These are phyloP conservation scores for Adelphocoris suturalis DNA, from an alignment of 2,888 invertebrate genomes.

Conservation along the genomic window DNA sequence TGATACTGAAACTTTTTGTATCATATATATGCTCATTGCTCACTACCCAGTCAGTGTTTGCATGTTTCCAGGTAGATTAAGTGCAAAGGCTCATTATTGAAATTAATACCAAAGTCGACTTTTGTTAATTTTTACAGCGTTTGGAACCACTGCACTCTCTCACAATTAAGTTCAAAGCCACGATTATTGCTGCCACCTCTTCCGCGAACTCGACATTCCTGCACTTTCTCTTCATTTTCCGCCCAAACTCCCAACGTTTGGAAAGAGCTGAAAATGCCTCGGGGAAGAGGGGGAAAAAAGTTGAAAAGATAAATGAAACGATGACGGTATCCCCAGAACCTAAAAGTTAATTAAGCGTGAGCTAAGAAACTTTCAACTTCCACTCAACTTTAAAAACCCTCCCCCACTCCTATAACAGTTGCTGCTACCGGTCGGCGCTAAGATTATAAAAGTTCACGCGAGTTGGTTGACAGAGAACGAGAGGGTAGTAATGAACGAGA, in stretches of 20 bases:
- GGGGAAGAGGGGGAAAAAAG: slow-evolving; percentile 48
- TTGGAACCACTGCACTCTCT: no score
- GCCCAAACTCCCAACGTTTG: slow-evolving; percentile 57
- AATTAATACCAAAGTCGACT: no score
- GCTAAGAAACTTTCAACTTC: slow-evolving; percentile 69
- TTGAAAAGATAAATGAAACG: slow-evolving; percentile 69
- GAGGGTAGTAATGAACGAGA: slow-evolving; percentile 64
- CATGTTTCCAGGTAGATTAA: no score
- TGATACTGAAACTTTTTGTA: no score
- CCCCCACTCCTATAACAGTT: slow-evolving; percentile 7
- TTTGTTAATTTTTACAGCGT: no score
- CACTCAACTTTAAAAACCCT: slow-evolving; percentile 64
- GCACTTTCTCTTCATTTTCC: slow-evolving; percentile 32
- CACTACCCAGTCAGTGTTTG: no score
- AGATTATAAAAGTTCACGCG: slow-evolving; percentile 71
- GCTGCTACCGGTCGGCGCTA: slow-evolving; percentile 51
- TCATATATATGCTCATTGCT: no score
- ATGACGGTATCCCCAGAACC: slow-evolving; percentile 70
- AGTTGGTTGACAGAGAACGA: slow-evolving; percentile 61
- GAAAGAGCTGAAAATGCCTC: slow-evolving; percentile 37
- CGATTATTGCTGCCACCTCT: background rate
- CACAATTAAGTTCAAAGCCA: no score
- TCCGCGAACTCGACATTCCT: background rate
- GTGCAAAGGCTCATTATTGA: no score
- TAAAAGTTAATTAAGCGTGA: slow-evolving; percentile 70